Evolutionary conservation across 2,113 vertebrate genomes (phyloP).

Genomic region (Caranx melampygus): DNA sequence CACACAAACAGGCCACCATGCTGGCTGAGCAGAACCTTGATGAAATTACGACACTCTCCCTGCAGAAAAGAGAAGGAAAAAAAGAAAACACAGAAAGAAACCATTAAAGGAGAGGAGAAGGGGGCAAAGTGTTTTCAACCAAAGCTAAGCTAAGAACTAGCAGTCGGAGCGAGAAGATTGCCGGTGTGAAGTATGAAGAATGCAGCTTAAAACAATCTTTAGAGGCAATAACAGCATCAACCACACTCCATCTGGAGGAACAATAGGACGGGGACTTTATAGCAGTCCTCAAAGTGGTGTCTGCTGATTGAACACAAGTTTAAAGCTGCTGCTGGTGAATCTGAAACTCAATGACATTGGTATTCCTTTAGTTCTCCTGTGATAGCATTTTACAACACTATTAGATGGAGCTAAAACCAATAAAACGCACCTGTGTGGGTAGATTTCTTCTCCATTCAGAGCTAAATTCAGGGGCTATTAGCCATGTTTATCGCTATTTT

Average conservation of each 20-base stretch:
- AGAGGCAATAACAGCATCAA: conserved; percentile 52
- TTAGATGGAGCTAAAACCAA: conserved; percentile 9
- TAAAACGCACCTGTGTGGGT: not conserved
- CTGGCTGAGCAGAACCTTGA: conserved; percentile 94
- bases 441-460: not conserved
- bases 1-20: conserved; percentile 93
- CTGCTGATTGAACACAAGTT: conserved; percentile 53
- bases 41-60: conserved; percentile 96
- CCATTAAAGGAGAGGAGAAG: conserved; percentile 28
- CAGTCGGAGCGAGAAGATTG: conserved; percentile 13
- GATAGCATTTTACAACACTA: conserved; percentile 14
- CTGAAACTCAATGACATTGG: conserved; percentile 26
- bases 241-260: conserved; percentile 49
- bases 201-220: conserved; percentile 44
- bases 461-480: not conserved
- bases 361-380: not conserved
- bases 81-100: conserved; percentile 16
- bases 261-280: conserved; percentile 46
- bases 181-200: conserved; percentile 33
- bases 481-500: not conserved
- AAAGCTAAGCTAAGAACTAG: conserved; percentile 25
- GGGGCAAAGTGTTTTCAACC: not conserved
- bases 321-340: conserved; percentile 38
- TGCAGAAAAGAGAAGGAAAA: conserved; percentile 61
- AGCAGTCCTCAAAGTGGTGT: conserved; percentile 47